Evolutionary conservation across 2,113 vertebrate species (phyloP).

Genomic region (Parus major): DNA sequence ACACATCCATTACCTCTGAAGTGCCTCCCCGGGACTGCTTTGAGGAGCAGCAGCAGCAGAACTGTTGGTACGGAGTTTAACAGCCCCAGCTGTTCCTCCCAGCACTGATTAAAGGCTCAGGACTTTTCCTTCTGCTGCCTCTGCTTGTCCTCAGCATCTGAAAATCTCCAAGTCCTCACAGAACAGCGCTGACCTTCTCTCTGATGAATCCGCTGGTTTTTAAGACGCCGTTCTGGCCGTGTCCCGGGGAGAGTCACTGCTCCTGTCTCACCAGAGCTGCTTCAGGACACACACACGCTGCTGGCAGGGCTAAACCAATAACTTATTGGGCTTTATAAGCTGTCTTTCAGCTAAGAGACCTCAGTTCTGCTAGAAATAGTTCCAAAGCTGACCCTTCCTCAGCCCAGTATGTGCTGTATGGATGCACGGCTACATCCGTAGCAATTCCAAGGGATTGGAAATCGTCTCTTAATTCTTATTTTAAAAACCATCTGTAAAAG

Average conservation of each 20-base stretch:
- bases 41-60: background rate
- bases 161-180: background rate
- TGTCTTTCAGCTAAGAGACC: background rate
- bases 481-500: background rate
- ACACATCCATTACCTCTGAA: background rate
- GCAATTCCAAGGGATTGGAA: background rate
- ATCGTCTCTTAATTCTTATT: conserved; percentile 37
- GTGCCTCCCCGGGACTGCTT: background rate
- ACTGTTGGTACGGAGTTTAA: background rate
- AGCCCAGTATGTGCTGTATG: too few relatives aligned
- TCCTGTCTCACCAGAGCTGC: background rate
- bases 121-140: background rate
- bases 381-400: background rate
- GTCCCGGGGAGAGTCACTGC: background rate
- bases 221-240: fast-evolving
- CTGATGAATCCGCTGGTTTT: background rate
- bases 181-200: background rate
- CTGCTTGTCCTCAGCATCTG: background rate
- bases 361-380: background rate
- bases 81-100: background rate
- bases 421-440: background rate
- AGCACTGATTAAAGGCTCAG: background rate
- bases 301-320: background rate
- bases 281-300: background rate
- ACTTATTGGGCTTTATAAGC: background rate